These are phyloP conservation scores for Polyergus mexicanus DNA, from an alignment of 1,140 invertebrate genomes.

Conservation along the genomic window DNA sequence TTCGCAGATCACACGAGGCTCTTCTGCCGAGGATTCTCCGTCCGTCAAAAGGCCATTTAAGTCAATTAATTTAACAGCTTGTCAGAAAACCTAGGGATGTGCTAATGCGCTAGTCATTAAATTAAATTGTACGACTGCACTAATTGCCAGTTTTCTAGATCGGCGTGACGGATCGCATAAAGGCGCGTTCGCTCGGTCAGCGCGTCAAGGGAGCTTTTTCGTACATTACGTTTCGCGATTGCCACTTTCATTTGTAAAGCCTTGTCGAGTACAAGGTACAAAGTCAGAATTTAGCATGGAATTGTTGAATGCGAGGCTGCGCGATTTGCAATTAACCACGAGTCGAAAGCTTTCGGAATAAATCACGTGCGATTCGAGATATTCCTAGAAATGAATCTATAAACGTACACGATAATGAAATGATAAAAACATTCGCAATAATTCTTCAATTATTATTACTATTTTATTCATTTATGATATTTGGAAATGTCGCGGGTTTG, in stretches of 20 bases:
- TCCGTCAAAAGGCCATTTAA: background rate
- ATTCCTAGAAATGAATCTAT: background rate
- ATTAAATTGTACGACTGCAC: conserved; percentile 16
- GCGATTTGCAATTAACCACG: conserved; percentile 2
- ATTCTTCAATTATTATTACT: background rate
- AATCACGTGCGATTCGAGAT: background rate
- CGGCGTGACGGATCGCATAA: conserved; percentile 8
- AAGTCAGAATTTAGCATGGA: background rate
- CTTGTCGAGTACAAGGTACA: background rate
- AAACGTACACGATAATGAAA: background rate
- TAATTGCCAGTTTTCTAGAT: conserved; percentile 19
- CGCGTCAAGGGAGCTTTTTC: background rate
- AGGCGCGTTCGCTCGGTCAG: background rate
- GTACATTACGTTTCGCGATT: conserved; percentile 19
- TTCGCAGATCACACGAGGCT: background rate
- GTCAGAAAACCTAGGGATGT: too few species aligned
- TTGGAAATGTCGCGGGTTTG: background rate
- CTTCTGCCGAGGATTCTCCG: background rate
- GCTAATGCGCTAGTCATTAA: background rate
- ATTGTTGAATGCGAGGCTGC: background rate
- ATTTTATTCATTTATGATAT: background rate
- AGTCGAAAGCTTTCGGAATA: background rate
- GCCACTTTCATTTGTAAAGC: conserved; percentile 11
- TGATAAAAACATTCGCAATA: background rate
- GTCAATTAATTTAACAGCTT: conserved; percentile 16